A percentile compares a stretch with the other conserved stretches of the same genome.
These are phyloP conservation scores for Heliconius charithonia DNA, from an alignment of 2,888 invertebrate species.

Conservation along the genomic window DNA sequence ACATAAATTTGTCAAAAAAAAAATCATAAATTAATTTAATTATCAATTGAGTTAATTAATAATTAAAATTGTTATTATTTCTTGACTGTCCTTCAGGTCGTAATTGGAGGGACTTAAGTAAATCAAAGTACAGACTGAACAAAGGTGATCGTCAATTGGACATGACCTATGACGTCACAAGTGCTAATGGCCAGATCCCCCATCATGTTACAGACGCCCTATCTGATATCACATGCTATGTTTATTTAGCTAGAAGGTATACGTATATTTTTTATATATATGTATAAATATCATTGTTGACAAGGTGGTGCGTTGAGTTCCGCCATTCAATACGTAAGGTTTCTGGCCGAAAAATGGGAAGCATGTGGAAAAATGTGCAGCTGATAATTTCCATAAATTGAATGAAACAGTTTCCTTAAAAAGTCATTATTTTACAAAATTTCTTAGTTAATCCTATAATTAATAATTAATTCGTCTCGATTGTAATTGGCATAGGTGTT, in stretches of 20 bases:
- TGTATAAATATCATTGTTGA: not conserved
- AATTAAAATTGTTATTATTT: not conserved
- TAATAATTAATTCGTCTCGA: too few species aligned
- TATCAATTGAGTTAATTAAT: not conserved
- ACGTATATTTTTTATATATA: not conserved
- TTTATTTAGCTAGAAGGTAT: conserved; percentile 93
- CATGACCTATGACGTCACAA: conserved; percentile 90
- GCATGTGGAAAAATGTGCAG: too few species aligned
- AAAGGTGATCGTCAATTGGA: conserved; percentile 98
- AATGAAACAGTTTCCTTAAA: too few species aligned
- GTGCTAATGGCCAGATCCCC: conserved; percentile 85
- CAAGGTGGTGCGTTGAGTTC: too few species aligned
- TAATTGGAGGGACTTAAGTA: conserved; percentile 95
- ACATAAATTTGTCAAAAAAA: not conserved
- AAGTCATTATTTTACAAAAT: too few species aligned
- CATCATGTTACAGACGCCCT: conserved; percentile 98
- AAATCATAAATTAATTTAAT: too few species aligned
- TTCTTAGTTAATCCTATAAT: too few species aligned
- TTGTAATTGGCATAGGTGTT: too few species aligned
- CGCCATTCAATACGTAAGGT: too few species aligned
- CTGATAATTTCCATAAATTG: too few species aligned
- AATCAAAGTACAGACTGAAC: conserved; percentile 97
- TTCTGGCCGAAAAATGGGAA: too few species aligned
- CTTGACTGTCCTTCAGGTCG: conserved; percentile 69
- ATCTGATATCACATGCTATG: conserved; percentile 98